A percentile compares a stretch with the other conserved stretches of the same genome.
Conservation (phyloP, 2,888 invertebrate genomes). For the Margaritifera margaritifera region DNA sequence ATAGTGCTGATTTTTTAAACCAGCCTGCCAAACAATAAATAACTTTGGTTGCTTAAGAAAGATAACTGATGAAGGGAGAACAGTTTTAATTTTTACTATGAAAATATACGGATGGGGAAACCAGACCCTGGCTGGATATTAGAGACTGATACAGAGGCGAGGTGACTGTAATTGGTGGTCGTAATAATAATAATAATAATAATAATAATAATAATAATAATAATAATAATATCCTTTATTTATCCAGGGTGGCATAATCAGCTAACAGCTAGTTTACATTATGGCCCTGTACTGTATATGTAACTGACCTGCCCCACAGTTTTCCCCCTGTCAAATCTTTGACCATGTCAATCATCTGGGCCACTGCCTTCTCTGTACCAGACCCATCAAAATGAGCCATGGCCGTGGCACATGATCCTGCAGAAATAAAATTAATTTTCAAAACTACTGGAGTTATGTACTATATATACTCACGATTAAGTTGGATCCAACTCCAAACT, state of each 20-base stretch:
- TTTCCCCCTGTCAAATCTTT: slow-evolving; percentile 82
- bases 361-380: slow-evolving; percentile 87
- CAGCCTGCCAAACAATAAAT: too few species aligned
- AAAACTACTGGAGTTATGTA: too few species aligned
- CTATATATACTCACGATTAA: too few species aligned
- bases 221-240: not conserved
- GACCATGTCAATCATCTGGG: slow-evolving; percentile 88
- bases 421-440: slow-evolving; percentile 19
- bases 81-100: too few species aligned
- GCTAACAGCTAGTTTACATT: slow-evolving; percentile 1
- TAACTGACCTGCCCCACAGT: slow-evolving; percentile 50
- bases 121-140: too few species aligned
- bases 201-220: not conserved
- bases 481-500: too few species aligned
- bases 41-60: too few species aligned
- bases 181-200: not conserved
- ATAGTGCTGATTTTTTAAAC: too few species aligned
- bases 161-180: not conserved
- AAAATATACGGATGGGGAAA: too few species aligned
- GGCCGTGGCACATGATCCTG: slow-evolving; percentile 89
- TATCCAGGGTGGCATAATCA: not conserved
- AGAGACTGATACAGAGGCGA: too few species aligned
- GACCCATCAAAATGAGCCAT: slow-evolving; percentile 78
- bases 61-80: too few species aligned
- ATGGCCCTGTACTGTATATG: not conserved